Evolutionary conservation across 2,797 vertebrate species (phyloP).

Genomic region (Enteromius trimaculatus): DNA sequence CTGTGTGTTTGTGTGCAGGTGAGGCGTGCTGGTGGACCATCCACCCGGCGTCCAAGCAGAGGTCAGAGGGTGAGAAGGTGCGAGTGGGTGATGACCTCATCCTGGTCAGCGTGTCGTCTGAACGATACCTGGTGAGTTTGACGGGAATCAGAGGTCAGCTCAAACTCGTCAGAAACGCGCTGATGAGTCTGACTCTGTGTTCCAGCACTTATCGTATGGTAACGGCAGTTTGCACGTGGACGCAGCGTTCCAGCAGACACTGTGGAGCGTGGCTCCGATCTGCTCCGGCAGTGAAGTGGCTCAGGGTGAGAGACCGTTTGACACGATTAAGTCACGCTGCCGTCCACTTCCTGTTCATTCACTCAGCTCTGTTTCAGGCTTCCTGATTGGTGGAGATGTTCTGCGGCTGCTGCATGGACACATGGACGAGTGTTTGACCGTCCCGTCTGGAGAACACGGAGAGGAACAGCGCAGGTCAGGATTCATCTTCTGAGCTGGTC

Average conservation of each 20-base stretch:
- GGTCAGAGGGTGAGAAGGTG: constrained; percentile 96
- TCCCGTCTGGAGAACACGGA: constrained; percentile 90
- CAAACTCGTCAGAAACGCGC: background rate
- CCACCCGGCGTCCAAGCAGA: constrained; percentile 94
- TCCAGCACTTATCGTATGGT: constrained; percentile 92
- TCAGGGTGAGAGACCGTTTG: constrained; percentile 82
- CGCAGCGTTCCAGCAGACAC: constrained; percentile 95
- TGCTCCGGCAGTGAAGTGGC: constrained; percentile 96
- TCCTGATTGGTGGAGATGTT: constrained; percentile 93
- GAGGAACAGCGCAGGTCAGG: constrained; percentile 92
- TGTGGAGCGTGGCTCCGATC: constrained; percentile 95
- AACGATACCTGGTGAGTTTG: constrained; percentile 91
- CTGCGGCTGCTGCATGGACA: constrained; percentile 92
- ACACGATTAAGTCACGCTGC: background rate
- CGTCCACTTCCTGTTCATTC: background rate
- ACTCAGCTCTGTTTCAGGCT: constrained; percentile 76
- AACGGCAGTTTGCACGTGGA: constrained; percentile 89
- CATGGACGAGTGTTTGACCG: constrained; percentile 96
- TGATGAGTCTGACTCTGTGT: background rate
- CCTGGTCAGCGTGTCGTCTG: constrained; percentile 94
- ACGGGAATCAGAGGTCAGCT: background rate
- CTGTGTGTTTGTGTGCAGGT: constrained; percentile 72
- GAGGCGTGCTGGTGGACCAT: constrained; percentile 99
- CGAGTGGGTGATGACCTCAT: constrained; percentile 96
- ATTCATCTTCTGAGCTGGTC: background rate